Conservation (phyloP, 2,888 invertebrate genomes). For the Oscheius sp. region DNA sequence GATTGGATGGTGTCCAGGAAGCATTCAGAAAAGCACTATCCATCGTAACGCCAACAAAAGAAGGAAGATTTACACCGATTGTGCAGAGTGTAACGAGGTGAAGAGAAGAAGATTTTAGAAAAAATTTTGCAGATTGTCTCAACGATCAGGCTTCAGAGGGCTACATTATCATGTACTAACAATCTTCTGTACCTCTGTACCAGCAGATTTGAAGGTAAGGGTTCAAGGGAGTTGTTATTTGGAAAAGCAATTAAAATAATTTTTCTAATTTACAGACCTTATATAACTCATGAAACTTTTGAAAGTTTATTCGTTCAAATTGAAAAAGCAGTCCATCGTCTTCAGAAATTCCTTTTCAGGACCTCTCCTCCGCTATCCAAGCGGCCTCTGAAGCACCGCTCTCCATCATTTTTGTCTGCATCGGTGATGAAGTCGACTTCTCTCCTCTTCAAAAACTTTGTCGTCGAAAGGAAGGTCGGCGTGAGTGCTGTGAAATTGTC, state of each 20-base stretch:
- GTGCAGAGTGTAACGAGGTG: slow-evolving; percentile 64
- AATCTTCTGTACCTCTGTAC: slow-evolving; percentile 59
- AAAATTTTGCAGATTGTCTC: slow-evolving; percentile 41
- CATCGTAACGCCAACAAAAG: slow-evolving; percentile 60
- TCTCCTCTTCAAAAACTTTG: slow-evolving; percentile 43
- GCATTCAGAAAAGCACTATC: slow-evolving; percentile 60
- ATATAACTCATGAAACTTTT: too few relatives aligned
- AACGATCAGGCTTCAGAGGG: slow-evolving; percentile 52
- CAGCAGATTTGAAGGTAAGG: slow-evolving; percentile 60
- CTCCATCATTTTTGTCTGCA: slow-evolving; percentile 65
- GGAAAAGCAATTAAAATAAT: neutral
- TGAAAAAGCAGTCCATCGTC: too few relatives aligned
- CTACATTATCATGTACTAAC: slow-evolving; percentile 63
- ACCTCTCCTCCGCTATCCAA: slow-evolving; percentile 58
- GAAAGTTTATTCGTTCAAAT: too few relatives aligned
- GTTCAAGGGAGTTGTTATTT: neutral
- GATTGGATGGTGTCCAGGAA: slow-evolving; percentile 62
- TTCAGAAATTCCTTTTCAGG: too few relatives aligned
- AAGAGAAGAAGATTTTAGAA: neutral
- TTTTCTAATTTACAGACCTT: too few relatives aligned
- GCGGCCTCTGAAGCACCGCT: slow-evolving; percentile 63
- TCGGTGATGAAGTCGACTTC: slow-evolving; percentile 59
- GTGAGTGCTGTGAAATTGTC: slow-evolving; percentile 46
- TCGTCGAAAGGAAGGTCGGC: slow-evolving; percentile 40
- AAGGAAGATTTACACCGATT: slow-evolving; percentile 62